A percentile compares a stretch with the other conserved stretches of the same genome.
phyloP scores from a whole-genome alignment of 2,888 invertebrate species.

The Phytoseiulus persimilis region DNA sequence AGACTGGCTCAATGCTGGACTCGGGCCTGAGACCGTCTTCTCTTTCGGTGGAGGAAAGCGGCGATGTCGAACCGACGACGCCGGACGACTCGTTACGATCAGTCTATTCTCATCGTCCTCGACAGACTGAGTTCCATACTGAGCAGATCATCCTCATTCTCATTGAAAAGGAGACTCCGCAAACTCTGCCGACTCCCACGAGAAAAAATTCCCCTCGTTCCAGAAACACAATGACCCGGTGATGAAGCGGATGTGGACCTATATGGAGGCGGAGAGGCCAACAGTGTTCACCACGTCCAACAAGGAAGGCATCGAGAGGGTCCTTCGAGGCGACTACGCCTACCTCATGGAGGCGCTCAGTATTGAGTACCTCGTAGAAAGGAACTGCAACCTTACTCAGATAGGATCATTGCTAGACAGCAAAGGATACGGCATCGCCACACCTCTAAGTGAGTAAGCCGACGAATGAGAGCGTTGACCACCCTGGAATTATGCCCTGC shows the following conservation, averaged over 20 bases:
- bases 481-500: not conserved
- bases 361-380: slow-evolving; percentile 53
- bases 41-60: too few species aligned
- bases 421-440: slow-evolving; percentile 47
- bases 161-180: too few species aligned
- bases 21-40: too few species aligned
- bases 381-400: slow-evolving; percentile 55
- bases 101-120: too few species aligned
- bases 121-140: too few species aligned
- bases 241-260: slow-evolving; percentile 54
- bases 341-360: slow-evolving; percentile 55
- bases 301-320: slow-evolving; percentile 60
- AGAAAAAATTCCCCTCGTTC: not conserved
- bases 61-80: too few species aligned
- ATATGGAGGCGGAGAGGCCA: slow-evolving; percentile 49
- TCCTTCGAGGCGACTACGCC: slow-evolving; percentile 53
- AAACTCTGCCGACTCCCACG: not conserved
- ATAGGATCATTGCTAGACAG: slow-evolving; percentile 47
- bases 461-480: not conserved
- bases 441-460: slow-evolving; percentile 41
- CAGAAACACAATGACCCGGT: slow-evolving; percentile 52
- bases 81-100: too few species aligned
- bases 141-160: too few species aligned
- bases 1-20: too few species aligned
- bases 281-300: slow-evolving; percentile 51